phyloP scores from a whole-genome alignment of 2,888 invertebrate species.

The Gymnocheta viridis region DNA sequence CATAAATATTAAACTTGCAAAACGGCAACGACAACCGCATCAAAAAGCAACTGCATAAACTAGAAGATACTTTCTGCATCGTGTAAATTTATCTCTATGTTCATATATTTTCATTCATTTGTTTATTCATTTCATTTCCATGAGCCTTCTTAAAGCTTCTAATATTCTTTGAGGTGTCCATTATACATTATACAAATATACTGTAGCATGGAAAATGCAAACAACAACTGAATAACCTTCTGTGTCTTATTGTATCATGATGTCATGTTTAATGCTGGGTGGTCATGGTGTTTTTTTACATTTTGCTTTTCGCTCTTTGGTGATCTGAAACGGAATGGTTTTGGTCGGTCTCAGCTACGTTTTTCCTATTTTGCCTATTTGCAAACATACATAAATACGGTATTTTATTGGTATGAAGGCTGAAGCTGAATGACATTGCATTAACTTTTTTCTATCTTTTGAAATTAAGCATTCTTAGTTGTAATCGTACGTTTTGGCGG shows the following conservation, averaged over 20 bases:
- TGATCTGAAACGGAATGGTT: conserved; percentile 24
- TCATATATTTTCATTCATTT: background rate
- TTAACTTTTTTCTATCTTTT: conserved; percentile 50
- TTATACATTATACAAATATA: background rate
- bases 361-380: conserved; percentile 10
- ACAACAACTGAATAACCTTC: conserved; percentile 37
- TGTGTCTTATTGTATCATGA: conserved; percentile 59
- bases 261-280: conserved; percentile 67
- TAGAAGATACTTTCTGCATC: conserved; percentile 16
- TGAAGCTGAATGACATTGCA: conserved; percentile 67
- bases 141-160: conserved; percentile 20
- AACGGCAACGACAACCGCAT: background rate
- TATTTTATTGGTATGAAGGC: conserved; percentile 55
- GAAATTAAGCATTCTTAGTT: conserved; percentile 22
- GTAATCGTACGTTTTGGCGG: conserved; percentile 46
- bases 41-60: conserved; percentile 23
- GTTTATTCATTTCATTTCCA: conserved; percentile 11
- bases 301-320: conserved; percentile 10
- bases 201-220: conserved; percentile 45
- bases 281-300: conserved; percentile 48
- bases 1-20: conserved; percentile 8
- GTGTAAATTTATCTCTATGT: background rate
- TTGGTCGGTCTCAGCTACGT: conserved; percentile 12
- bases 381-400: conserved; percentile 19
- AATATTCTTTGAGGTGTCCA: conserved; percentile 43